Conservation (phyloP, 2,113 vertebrate species). For the Cepphus grylle region DNA sequence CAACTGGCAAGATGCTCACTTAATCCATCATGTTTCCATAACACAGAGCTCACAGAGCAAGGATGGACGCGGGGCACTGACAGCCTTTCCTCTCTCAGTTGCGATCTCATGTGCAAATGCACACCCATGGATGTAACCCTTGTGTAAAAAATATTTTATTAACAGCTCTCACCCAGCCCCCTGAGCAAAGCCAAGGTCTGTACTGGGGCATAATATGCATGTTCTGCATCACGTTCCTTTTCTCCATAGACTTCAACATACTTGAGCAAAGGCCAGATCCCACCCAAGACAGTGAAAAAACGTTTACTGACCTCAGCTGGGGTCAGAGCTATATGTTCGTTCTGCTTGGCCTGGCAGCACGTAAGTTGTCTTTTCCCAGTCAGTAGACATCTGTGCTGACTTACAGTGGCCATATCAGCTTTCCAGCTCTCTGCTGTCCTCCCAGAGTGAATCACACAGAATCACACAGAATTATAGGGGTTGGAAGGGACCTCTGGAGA, state of each 20-base stretch:
- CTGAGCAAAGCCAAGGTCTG: not conserved
- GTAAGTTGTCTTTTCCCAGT: not conserved
- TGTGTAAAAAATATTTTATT: not conserved
- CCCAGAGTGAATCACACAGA: not conserved
- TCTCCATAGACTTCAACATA: not conserved
- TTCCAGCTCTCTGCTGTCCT: not conserved
- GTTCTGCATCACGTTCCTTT: not conserved
- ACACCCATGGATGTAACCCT: not conserved
- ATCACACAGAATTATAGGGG: no score
- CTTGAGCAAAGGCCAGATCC: not conserved
- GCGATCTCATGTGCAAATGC: not conserved
- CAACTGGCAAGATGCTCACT: not conserved
- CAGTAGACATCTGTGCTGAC: not conserved
- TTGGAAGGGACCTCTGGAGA: no score
- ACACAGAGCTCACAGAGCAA: not conserved
- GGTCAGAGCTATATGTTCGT: accelerated
- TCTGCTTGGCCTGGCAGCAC: not conserved
- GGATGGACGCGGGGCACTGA: accelerated
- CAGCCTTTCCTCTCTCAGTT: not conserved
- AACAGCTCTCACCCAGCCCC: not conserved
- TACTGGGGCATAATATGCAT: not conserved
- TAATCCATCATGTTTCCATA: not conserved
- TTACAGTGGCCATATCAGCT: not conserved
- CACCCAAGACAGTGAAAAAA: not conserved
- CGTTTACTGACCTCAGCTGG: not conserved